Base-by-base conservation (phyloP, 2,113 vertebrate species). In the Passer montanus region DNA sequence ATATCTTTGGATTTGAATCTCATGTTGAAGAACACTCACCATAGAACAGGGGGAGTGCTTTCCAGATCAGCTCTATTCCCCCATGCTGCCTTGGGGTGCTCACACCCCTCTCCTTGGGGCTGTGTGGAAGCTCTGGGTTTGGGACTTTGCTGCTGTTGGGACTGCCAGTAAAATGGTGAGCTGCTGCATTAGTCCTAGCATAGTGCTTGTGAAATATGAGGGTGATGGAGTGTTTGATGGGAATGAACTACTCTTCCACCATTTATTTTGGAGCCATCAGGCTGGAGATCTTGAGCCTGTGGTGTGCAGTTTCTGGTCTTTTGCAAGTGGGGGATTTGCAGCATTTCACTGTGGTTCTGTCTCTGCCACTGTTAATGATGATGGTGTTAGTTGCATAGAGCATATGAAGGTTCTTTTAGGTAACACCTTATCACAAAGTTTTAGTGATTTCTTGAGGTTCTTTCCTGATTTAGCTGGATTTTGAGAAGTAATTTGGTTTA, bases 1-100 rank as follows among this genome's bases (percentile, higher is more conserved):
- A 0, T 50, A 4, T 37, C 9, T 74, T 50, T 13, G 47, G 30
- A 6, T 78, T 82, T 74, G 41, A 64, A 15, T 78, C 13, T 77
- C 4, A 1, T 47, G 33, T 74, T 60, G 74, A 58, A 59, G 58
- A 78, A 5, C 23, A 2, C 15, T 81, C 15, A 13, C 9, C 13
- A 1, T 4, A 10, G 31, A 56, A 18, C 15, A 18, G 49, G 49
- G 55, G 8, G 55, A 56, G 31, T 1, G 1, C 47, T 86, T 84
- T 72, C 13, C 24, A 31, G 4, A 31, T 31, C 19, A 11, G 22
- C 13, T 23, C 22, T 47, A 3, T 16, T 4, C 2, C 3, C 18
- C 59, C 15, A 0, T 15, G 31, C 44, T 5, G 9, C 27, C 35
- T 66, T 56, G 7, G 26, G 31, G 37, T 0, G 6, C 44, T 52